phyloP scores from a whole-genome alignment of 2,113 vertebrate species.

The Chrysochloris asiatica region DNA sequence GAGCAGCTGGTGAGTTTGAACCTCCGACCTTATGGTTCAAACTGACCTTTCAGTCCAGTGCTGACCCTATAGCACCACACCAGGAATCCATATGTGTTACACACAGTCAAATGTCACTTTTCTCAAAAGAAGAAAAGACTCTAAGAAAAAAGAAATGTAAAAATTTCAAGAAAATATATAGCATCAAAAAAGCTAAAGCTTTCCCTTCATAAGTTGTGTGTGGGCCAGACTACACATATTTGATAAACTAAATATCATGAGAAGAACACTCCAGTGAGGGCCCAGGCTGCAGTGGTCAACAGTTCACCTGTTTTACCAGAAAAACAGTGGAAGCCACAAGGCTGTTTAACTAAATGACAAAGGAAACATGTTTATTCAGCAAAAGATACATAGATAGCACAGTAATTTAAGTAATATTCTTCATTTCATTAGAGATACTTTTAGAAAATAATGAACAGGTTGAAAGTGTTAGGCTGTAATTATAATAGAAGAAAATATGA shows the following conservation, averaged over 20 bases:
- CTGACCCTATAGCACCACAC: too few relatives aligned
- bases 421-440: constrained; percentile 2
- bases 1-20: too few relatives aligned
- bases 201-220: neutral
- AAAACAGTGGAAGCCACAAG: neutral
- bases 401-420: neutral
- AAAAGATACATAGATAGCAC: neutral
- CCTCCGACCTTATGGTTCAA: too few relatives aligned
- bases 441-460: neutral
- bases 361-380: neutral
- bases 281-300: accelerated
- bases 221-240: neutral
- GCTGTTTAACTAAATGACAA: neutral
- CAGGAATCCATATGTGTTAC: neutral
- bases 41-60: too few relatives aligned
- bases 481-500: neutral
- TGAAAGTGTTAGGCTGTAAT: neutral
- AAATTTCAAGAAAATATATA: neutral
- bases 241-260: neutral
- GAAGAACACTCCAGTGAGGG: neutral
- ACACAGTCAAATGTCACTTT: neutral
- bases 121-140: neutral
- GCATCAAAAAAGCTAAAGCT: neutral
- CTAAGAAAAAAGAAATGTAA: neutral
- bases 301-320: neutral